A percentile compares a stretch with the other conserved stretches of the same genome.
phyloP scores from a whole-genome alignment of 2,888 invertebrate species.

The Sphaeridia pumilis region DNA sequence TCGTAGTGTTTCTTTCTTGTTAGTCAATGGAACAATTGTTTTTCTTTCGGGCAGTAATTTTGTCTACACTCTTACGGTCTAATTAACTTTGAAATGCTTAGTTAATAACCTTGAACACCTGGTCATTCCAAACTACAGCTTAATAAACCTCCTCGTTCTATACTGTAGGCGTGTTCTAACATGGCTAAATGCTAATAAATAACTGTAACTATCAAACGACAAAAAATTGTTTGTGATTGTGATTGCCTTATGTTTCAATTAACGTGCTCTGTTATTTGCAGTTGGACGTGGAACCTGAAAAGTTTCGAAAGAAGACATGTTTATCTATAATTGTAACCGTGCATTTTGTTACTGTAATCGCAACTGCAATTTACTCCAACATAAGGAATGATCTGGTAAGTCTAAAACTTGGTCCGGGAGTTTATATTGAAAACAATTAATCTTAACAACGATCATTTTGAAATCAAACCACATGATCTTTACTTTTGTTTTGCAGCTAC shows the following conservation, averaged over 20 bases:
- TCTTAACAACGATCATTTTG: not conserved
- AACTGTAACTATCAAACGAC: no score
- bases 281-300: conserved; percentile 45
- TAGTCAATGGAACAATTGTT: no score
- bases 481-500: conserved; percentile 37
- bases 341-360: conserved; percentile 45
- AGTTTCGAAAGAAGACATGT: conserved; percentile 44
- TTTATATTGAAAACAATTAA: not conserved
- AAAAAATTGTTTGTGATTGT: no score
- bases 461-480: not conserved
- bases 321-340: conserved; percentile 45
- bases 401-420: not conserved
- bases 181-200: no score
- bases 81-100: no score
- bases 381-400: conserved; percentile 40
- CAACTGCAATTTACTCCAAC: conserved; percentile 44
- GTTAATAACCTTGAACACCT: no score
- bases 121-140: no score
- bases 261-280: conserved; percentile 34
- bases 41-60: no score
- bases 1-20: no score
- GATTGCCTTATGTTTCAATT: conserved; percentile 2
- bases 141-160: no score
- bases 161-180: no score
- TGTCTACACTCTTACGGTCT: no score